These are phyloP conservation scores for Agrotis segetum DNA, from an alignment of 2,888 invertebrate species.

Conservation along the genomic window DNA sequence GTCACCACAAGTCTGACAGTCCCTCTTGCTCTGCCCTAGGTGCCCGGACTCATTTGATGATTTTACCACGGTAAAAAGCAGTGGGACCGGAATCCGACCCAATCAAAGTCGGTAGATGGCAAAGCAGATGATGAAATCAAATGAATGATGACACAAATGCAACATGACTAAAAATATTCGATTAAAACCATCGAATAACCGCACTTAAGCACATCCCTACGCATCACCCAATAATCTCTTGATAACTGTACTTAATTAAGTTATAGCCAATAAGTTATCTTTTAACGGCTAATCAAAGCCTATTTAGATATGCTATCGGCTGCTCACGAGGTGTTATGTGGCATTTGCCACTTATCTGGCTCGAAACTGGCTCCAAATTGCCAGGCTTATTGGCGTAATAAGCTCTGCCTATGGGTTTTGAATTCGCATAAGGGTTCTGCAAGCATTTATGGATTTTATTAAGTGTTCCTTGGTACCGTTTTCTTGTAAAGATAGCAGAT, in stretches of 20 bases:
- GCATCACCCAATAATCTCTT: slow-evolving; percentile 45
- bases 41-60: no score
- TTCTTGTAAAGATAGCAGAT: slow-evolving; percentile 33
- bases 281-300: slow-evolving; percentile 61
- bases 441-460: slow-evolving; percentile 51
- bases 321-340: slow-evolving; percentile 55
- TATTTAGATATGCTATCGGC: slow-evolving; percentile 62
- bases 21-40: no score
- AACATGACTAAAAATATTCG: not conserved
- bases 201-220: slow-evolving; percentile 37
- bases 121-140: no score
- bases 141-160: not conserved
- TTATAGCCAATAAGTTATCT: slow-evolving; percentile 62
- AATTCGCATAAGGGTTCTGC: slow-evolving; percentile 38
- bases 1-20: no score
- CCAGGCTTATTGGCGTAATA: slow-evolving; percentile 53
- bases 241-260: slow-evolving; percentile 64
- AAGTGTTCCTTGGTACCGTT: slow-evolving; percentile 36
- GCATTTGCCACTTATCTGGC: slow-evolving; percentile 49
- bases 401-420: slow-evolving; percentile 48
- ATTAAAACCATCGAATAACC: slow-evolving; percentile 7
- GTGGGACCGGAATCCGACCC: no score
- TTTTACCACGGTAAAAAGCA: no score
- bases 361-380: slow-evolving; percentile 45
- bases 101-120: no score